phyloP scores from a whole-genome alignment of 2,888 invertebrate species.

The Harmothoe impar region DNA sequence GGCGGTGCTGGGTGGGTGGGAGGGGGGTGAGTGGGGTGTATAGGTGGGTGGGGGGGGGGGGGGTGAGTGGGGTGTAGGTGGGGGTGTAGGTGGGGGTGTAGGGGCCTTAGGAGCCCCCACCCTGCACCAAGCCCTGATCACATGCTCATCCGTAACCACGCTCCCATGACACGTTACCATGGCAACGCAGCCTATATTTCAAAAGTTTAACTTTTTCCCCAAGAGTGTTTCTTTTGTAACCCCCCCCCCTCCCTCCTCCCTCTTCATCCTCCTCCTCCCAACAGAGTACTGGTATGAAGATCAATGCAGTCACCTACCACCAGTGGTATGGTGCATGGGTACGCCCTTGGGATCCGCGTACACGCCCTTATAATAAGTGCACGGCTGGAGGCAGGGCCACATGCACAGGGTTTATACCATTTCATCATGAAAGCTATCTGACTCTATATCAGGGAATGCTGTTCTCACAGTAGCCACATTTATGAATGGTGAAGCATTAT shows the following conservation, averaged over 20 bases:
- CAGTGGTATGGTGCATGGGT: too few relatives aligned
- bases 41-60: background rate
- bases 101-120: background rate
- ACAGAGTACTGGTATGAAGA: too few relatives aligned
- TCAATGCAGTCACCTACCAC: too few relatives aligned
- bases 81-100: background rate
- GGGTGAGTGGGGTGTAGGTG: background rate
- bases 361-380: too few relatives aligned
- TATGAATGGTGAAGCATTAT: too few relatives aligned
- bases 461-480: too few relatives aligned
- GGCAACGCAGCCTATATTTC: slow-evolving; percentile 46
- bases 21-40: background rate
- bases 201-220: slow-evolving; percentile 33
- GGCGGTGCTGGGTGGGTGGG: background rate
- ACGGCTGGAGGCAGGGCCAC: too few relatives aligned
- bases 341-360: too few relatives aligned
- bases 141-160: slow-evolving; percentile 46
- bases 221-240: background rate
- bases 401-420: too few relatives aligned
- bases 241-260: background rate
- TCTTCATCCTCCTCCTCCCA: too few relatives aligned
- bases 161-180: slow-evolving; percentile 41
- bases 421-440: too few relatives aligned
- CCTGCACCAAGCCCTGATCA: background rate
- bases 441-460: too few relatives aligned